Percentiles rank a stretch among this genome's conserved stretches.
These are phyloP conservation scores for Pseudanteris insignis DNA, from an alignment of 2,888 invertebrate species.

Conservation along the genomic window DNA sequence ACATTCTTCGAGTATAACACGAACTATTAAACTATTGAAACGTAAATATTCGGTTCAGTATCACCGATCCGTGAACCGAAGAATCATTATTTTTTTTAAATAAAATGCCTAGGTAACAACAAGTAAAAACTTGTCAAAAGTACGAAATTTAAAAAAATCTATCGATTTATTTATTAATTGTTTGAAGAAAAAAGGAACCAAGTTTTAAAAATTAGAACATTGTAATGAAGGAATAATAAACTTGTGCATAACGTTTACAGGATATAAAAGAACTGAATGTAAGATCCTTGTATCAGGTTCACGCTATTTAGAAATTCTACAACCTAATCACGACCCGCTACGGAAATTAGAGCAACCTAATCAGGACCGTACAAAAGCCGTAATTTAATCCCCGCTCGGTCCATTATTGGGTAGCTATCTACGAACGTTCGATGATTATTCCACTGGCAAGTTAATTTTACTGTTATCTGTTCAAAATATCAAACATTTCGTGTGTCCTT, in stretches of 20 bases:
- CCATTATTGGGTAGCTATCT: slow-evolving; percentile 23
- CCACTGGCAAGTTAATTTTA: slow-evolving; percentile 6
- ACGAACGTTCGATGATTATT: slow-evolving; percentile 16
- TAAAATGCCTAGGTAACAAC: neutral
- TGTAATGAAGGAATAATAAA: no score
- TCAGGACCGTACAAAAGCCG: slow-evolving; percentile 22
- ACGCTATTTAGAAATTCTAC: slow-evolving; percentile 18
- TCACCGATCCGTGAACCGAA: no score
- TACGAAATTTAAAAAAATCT: neutral
- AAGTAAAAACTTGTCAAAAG: no score
- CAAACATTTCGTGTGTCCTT: no score
- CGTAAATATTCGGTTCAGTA: no score
- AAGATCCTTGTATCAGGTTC: neutral
- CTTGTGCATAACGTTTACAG: no score
- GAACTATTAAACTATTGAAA: no score
- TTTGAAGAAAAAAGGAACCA: no score
- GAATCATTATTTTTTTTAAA: no score
- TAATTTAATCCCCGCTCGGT: slow-evolving; percentile 20
- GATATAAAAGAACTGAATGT: no score
- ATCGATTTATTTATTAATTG: neutral
- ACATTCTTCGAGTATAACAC: no score
- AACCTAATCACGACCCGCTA: slow-evolving; percentile 28
- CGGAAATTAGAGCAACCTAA: slow-evolving; percentile 37
- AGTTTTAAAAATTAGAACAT: no score
- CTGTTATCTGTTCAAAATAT: neutral